Percentiles rank a stretch among this genome's conserved stretches.
Evolutionary conservation across 2,113 vertebrate species (phyloP).

Genomic region (Peucedramus taeniatus): DNA sequence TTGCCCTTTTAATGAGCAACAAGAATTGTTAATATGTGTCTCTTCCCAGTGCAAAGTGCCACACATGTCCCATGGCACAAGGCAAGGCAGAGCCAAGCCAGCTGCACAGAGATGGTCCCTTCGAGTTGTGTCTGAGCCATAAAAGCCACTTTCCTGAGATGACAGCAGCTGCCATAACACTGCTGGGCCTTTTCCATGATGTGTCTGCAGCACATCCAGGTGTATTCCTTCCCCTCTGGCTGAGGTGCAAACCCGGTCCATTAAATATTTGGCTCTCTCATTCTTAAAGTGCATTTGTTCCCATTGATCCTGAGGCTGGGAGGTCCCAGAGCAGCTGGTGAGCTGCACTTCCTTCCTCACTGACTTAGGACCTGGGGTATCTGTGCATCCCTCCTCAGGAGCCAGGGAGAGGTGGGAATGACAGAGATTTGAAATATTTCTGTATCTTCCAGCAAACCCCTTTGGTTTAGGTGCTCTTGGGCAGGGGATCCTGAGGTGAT

Average conservation of each 20-base stretch:
- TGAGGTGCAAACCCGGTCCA: background rate
- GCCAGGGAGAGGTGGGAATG: background rate
- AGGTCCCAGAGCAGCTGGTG: fast-evolving
- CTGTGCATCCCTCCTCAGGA: background rate
- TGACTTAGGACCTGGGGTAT: background rate
- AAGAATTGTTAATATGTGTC: background rate
- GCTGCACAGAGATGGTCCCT: background rate
- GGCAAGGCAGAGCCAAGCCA: background rate
- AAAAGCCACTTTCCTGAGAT: background rate
- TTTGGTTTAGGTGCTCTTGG: background rate
- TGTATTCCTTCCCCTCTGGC: background rate
- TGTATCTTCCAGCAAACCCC: background rate
- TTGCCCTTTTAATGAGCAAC: background rate
- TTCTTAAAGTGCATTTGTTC: background rate
- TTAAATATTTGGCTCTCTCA: background rate
- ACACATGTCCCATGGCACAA: fast-evolving
- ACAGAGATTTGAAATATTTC: background rate
- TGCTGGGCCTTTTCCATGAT: background rate
- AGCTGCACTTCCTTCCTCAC: background rate
- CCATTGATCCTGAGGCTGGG: background rate
- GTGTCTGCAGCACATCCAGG: background rate
- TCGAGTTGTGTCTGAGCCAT: background rate
- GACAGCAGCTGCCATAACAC: background rate
- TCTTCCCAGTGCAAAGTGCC: background rate
- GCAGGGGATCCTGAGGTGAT: background rate